These are phyloP conservation scores for Liasis olivaceus DNA, from an alignment of 2,797 vertebrate species.

Conservation along the genomic window DNA sequence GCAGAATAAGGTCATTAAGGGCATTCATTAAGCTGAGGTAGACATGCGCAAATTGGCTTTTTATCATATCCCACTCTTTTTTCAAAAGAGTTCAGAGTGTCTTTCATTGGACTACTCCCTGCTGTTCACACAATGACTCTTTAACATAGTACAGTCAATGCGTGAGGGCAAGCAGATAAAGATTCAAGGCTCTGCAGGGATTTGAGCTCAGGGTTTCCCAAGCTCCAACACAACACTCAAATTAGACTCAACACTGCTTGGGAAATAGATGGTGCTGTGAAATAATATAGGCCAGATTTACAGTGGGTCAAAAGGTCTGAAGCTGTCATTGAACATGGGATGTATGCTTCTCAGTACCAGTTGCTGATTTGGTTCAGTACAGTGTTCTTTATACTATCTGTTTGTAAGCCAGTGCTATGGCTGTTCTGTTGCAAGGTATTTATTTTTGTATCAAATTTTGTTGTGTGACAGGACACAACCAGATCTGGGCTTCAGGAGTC, in stretches of 20 bases:
- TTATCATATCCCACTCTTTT: background rate
- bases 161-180: background rate
- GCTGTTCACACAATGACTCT: background rate
- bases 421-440: background rate
- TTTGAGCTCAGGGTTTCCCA: background rate
- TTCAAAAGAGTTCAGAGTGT: background rate
- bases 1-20: background rate
- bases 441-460: background rate
- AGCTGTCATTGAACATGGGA: background rate
- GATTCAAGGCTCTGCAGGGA: background rate
- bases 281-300: background rate
- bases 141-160: background rate
- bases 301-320: background rate
- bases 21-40: background rate
- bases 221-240: background rate
- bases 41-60: background rate
- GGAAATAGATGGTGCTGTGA: background rate
- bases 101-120: background rate
- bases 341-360: background rate
- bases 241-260: background rate
- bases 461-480: background rate
- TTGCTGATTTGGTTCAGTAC: background rate
- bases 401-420: background rate
- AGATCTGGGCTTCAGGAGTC: too few species aligned
- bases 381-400: background rate